Base-by-base conservation (phyloP, 2,797 vertebrate species). In the Acanthurus tractus region DNA sequence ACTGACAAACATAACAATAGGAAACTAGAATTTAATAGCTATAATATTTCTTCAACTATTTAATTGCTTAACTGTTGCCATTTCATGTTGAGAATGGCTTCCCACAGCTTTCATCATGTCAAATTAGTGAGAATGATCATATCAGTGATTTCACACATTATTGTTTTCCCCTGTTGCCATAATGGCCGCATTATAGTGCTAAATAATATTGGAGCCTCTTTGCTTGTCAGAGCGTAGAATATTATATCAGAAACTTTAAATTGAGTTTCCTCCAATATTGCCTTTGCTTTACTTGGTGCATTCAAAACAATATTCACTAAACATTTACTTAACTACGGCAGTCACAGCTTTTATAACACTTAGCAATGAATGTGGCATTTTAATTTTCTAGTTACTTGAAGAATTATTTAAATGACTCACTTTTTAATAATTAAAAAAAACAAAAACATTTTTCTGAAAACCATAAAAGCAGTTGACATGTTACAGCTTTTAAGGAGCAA, bases 41-140 rank as follows among this genome's bases (percentile, higher is more conserved):
- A 13, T 69, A 36, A 15, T 69, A 36, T 50, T 42, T 74, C 73
- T 57, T 25, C 45, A 58, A 44, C 64, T 40, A 66, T 78, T 66
- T 69, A 38, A 83, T 50, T 20, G 23, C 44, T 79, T 85, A 76
- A 79, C 71, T 74, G 62, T 56, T 63, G 52, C 42, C 8, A 59
- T 76, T 81, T 83, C 45, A 64, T 63, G 36, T 70, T 40, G 46
- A 42, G 66, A 55, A 70, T 0, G 18, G 25, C 38, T 76, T 67
- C 73, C 56, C 42, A 8, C 61, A 48, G 76, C 25, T 77, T 77
- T 77, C 63, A 86, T 82, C 79, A 71, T 70, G 59, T 68, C 64
- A 74, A 63, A 78, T 83, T 76, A 79, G 25, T 55, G 20, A 57
- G 23, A 72, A 72, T 58, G 34, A 76, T 59, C 46, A 56, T 40